These are phyloP conservation scores for Hyles lineata DNA, from an alignment of 2,888 invertebrate genomes.

Conservation along the genomic window DNA sequence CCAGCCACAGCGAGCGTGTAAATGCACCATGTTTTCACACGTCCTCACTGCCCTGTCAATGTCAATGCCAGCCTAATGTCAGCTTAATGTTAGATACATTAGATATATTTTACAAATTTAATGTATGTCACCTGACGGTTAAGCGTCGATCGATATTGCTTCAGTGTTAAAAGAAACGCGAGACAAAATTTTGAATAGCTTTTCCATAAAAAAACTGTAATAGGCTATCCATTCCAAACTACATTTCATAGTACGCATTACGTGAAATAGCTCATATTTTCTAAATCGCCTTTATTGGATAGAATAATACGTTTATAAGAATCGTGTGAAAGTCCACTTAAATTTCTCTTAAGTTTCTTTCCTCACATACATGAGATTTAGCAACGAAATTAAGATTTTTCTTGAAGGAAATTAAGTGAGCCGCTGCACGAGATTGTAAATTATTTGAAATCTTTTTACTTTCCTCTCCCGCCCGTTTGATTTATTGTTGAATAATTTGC, in stretches of 20 bases:
- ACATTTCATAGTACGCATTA: background rate
- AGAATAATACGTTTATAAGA: background rate
- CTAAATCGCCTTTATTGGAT: no score
- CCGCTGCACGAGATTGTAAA: conserved; percentile 50
- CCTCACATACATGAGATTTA: conserved; percentile 4
- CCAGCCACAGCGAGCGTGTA: no score
- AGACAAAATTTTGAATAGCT: no score
- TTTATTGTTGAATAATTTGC: conserved; percentile 40
- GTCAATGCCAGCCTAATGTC: no score
- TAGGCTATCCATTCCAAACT: background rate
- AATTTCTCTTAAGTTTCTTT: background rate
- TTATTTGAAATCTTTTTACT: conserved; percentile 44
- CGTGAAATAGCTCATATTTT: background rate
- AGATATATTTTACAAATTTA: no score
- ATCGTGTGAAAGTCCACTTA: background rate
- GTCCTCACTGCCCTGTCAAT: no score
- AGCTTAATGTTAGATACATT: no score
- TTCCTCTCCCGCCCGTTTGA: conserved; percentile 35
- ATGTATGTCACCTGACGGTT: no score
- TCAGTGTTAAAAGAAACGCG: no score
- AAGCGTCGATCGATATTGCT: no score
- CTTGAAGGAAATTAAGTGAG: conserved; percentile 47
- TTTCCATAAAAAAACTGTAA: no score
- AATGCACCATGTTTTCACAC: no score
- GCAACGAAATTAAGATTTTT: conserved; percentile 36